These are phyloP conservation scores for Protonibea diacanthus DNA, from an alignment of 2,797 vertebrate species.

Conservation along the genomic window DNA sequence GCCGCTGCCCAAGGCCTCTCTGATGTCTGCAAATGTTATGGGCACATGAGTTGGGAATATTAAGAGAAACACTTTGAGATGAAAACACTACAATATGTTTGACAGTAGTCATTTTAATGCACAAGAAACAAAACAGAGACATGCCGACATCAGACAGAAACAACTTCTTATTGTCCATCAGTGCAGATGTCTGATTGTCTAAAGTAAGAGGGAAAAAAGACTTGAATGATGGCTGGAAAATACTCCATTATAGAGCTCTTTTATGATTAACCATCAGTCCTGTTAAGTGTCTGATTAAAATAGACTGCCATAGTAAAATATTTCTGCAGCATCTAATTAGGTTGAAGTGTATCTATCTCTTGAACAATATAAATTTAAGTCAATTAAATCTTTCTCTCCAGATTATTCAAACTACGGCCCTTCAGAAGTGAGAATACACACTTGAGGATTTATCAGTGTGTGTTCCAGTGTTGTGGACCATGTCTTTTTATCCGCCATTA, in stretches of 20 bases:
- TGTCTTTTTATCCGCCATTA: constrained; percentile 14
- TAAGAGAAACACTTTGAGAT: constrained; percentile 20
- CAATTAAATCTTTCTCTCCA: constrained; percentile 13
- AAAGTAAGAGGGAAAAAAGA: constrained; percentile 10
- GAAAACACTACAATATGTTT: constrained; percentile 23
- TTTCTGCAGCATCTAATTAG: constrained; percentile 51
- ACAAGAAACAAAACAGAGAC: background rate
- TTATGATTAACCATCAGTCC: constrained; percentile 36
- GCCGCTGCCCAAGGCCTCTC: constrained; percentile 36
- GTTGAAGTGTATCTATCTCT: constrained; percentile 48
- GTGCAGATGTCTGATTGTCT: constrained; percentile 23
- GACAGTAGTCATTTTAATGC: constrained; percentile 20
- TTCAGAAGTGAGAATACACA: constrained; percentile 16
- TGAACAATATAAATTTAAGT: constrained; percentile 35
- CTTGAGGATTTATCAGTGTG: background rate
- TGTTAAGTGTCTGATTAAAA: constrained; percentile 55
- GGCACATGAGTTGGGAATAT: constrained; percentile 25
- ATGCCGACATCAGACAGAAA: constrained; percentile 1
- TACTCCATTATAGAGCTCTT: constrained; percentile 20
- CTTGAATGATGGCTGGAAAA: constrained; percentile 13
- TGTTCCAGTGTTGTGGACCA: constrained; percentile 7
- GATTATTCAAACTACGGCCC: constrained; percentile 8
- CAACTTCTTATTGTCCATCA: constrained; percentile 18
- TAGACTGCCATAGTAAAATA: constrained; percentile 45
- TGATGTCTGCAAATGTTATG: constrained; percentile 51